phyloP scores from a whole-genome alignment of 2,888 invertebrate species.

The Molanna angustata region DNA sequence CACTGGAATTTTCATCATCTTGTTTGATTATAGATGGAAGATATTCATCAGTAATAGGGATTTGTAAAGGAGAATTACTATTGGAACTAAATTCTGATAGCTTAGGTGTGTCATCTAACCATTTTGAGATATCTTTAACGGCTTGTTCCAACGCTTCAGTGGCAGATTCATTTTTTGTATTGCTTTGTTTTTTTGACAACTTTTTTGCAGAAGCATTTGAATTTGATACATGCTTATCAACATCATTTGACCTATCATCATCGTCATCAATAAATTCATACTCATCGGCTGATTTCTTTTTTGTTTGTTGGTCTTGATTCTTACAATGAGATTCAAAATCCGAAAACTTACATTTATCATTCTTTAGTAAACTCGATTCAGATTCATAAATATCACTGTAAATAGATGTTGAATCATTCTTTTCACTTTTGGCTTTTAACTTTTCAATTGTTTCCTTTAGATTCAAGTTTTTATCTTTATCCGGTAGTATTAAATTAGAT shows the following conservation, averaged over 20 bases:
- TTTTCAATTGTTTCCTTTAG: constrained; percentile 61
- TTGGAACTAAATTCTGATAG: constrained; percentile 73
- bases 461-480: constrained; percentile 54
- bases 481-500: constrained; percentile 43
- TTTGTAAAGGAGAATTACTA: constrained; percentile 72
- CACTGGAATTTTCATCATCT: constrained; percentile 43
- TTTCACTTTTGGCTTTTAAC: constrained; percentile 61
- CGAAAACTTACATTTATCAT: constrained; percentile 29
- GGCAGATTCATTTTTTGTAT: constrained; percentile 56
- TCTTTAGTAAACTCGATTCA: constrained; percentile 29
- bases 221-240: constrained; percentile 36
- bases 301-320: constrained; percentile 38
- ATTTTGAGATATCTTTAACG: constrained; percentile 83
- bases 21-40: constrained; percentile 46
- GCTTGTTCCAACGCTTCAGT: constrained; percentile 62
- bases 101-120: constrained; percentile 82
- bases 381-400: constrained; percentile 44
- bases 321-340: constrained; percentile 19
- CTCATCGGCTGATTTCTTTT: constrained; percentile 38
- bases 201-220: constrained; percentile 30
- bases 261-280: constrained; percentile 31
- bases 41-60: constrained; percentile 63
- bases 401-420: constrained; percentile 43
- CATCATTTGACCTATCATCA: constrained; percentile 26
- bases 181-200: constrained; percentile 34